These are phyloP conservation scores for Coregonus ussuriensis DNA, from an alignment of 2,797 vertebrate genomes.

Conservation along the genomic window DNA sequence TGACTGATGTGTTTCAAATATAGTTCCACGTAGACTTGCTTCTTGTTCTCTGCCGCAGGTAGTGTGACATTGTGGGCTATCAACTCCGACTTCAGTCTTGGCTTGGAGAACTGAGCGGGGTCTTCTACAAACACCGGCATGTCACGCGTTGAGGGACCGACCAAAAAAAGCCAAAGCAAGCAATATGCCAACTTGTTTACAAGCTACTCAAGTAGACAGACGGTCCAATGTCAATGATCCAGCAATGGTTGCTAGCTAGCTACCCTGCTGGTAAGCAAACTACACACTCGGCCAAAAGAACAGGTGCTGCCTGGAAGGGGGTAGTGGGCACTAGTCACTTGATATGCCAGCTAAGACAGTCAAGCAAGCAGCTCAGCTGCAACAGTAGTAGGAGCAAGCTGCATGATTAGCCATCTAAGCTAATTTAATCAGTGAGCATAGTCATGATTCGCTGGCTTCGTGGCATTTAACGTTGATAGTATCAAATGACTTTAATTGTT, in stretches of 20 bases:
- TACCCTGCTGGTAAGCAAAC: neutral
- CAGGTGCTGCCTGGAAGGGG: neutral
- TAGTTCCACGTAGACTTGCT: slow-evolving; percentile 69
- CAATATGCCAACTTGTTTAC: neutral
- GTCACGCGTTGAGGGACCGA: neutral
- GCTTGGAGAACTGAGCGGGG: slow-evolving; percentile 68
- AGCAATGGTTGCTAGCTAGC: neutral
- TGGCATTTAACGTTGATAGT: neutral
- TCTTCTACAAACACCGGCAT: slow-evolving; percentile 74
- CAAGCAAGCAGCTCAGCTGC: neutral
- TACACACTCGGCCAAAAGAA: neutral
- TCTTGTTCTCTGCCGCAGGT: slow-evolving; percentile 66
- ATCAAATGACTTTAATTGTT: neutral
- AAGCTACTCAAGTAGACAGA: neutral
- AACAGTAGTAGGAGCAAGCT: neutral
- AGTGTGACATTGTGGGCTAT: slow-evolving; percentile 72
- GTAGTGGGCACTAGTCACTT: neutral
- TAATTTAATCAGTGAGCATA: too few relatives aligned
- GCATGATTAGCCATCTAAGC: too few relatives aligned
- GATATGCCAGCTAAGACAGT: neutral
- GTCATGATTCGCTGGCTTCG: too few relatives aligned
- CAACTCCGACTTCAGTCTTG: slow-evolving; percentile 71
- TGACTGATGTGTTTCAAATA: slow-evolving; percentile 66
- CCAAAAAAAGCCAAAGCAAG: neutral
- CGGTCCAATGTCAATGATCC: neutral